phyloP scores from a whole-genome alignment of 2,113 vertebrate genomes.

The Gasterosteus nipponicus region DNA sequence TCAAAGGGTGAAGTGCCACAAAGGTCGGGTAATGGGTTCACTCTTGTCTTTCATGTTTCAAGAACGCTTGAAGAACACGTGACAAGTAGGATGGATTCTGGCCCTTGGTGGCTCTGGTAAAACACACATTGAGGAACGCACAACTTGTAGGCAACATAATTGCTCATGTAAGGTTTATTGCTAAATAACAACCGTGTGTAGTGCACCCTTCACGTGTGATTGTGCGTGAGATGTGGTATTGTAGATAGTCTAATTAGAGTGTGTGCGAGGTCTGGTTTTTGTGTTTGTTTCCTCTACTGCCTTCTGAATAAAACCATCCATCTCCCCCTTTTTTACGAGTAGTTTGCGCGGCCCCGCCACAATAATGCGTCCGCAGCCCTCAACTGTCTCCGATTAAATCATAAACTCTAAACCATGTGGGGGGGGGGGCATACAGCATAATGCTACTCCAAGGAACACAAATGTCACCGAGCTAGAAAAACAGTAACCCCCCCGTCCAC shows the following conservation, averaged over 20 bases:
- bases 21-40: not conserved
- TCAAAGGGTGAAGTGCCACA: not conserved
- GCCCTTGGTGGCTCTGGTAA: conserved; percentile 50
- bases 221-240: not conserved
- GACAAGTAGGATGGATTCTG: not conserved
- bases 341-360: conserved; percentile 26
- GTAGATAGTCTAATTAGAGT: conserved; percentile 3
- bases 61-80: not conserved
- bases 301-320: conserved; percentile 33
- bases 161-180: conserved; percentile 15
- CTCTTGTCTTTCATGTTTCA: conserved; percentile 8
- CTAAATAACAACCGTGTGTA: not conserved
- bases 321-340: conserved; percentile 41
- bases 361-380: conserved; percentile 43
- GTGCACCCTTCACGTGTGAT: not conserved
- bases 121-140: not conserved
- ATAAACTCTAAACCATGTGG: conserved; percentile 39
- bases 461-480: conserved; percentile 62
- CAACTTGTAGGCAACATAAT: not conserved
- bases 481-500: conserved; percentile 28
- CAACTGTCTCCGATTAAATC: conserved; percentile 53
- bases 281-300: conserved; percentile 16
- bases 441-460: conserved; percentile 49
- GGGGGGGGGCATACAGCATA: conserved; percentile 29
- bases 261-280: conserved; percentile 15